A percentile compares a stretch with the other conserved stretches of the same genome.
Conservation (phyloP, 2,888 invertebrate genomes). For the Cyrtodaria siliqua region DNA sequence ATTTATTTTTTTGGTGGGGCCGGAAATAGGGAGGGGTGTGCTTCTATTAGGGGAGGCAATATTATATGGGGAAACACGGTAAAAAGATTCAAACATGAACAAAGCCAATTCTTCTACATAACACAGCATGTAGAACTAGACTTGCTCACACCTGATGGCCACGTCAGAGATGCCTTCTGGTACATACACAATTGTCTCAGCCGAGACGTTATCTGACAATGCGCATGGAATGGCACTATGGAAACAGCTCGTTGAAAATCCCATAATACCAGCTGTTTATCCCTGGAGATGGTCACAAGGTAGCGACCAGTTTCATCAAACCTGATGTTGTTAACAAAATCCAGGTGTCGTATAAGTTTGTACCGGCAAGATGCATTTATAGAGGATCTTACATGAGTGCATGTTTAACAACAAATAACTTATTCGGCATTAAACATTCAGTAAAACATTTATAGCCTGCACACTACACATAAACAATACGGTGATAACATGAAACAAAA, state of each 20-base stretch:
- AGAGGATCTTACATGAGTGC: too few relatives aligned
- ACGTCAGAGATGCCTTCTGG: conserved; percentile 70
- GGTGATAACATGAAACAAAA: too few relatives aligned
- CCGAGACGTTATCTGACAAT: conserved; percentile 68
- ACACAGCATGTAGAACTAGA: not conserved
- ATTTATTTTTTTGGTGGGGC: too few relatives aligned
- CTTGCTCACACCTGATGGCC: conserved; percentile 35
- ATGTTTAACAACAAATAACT: too few relatives aligned
- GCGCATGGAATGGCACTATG: conserved; percentile 68
- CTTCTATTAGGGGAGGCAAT: too few relatives aligned
- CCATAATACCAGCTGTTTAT: conserved; percentile 77
- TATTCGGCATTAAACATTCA: too few relatives aligned
- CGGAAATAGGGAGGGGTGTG: too few relatives aligned
- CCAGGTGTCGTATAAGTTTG: conserved; percentile 73
- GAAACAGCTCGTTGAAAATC: conserved; percentile 66
- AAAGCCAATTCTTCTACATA: too few relatives aligned
- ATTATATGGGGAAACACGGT: too few relatives aligned
- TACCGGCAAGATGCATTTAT: conserved; percentile 58
- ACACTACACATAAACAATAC: too few relatives aligned
- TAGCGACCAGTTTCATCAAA: conserved; percentile 70
- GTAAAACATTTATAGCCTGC: too few relatives aligned
- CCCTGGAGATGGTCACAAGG: conserved; percentile 70
- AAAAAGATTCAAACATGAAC: too few relatives aligned
- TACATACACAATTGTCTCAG: conserved; percentile 64
- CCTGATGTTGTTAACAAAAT: conserved; percentile 70